A percentile compares a stretch with the other conserved stretches of the same genome.
These are phyloP conservation scores for Danio aesculapii DNA, from an alignment of 2,797 vertebrate genomes.

Conservation along the genomic window DNA sequence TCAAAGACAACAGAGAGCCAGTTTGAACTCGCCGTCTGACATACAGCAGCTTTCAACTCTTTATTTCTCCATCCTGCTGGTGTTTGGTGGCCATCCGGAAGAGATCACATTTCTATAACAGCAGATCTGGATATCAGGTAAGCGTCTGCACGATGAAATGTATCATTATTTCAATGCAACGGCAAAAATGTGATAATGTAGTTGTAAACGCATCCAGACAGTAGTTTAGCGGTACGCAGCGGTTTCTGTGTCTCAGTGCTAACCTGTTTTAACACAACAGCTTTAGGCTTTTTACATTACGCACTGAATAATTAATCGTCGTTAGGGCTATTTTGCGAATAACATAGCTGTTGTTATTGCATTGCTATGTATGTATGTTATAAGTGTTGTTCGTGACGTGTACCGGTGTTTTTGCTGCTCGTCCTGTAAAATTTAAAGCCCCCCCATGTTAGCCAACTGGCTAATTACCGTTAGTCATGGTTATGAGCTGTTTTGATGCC, in stretches of 20 bases:
- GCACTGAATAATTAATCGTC: neutral
- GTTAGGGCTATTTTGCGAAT: neutral
- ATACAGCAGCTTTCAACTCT: constrained; percentile 36
- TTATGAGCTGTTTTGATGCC: neutral
- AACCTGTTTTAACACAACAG: constrained; percentile 13
- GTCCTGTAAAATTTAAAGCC: constrained; percentile 21
- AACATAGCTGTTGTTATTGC: neutral
- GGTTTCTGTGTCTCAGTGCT: constrained; percentile 23
- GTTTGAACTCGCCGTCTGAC: constrained; percentile 46
- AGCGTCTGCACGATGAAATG: neutral
- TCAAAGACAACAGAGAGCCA: constrained; percentile 49
- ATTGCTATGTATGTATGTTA: neutral
- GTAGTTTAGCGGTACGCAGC: constrained; percentile 35
- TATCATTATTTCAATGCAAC: neutral
- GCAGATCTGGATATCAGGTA: constrained; percentile 49
- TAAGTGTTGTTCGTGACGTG: constrained; percentile 25
- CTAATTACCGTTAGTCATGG: constrained; percentile 31
- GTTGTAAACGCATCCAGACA: constrained; percentile 1
- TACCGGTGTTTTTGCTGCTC: constrained; percentile 38
- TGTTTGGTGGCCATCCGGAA: constrained; percentile 56
- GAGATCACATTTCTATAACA: constrained; percentile 40
- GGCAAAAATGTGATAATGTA: neutral
- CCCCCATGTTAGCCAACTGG: constrained; percentile 20
- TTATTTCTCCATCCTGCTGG: constrained; percentile 34
- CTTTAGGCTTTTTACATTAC: neutral